phyloP scores from a whole-genome alignment of 2,797 vertebrate species.

The Sebastes itinus region DNA sequence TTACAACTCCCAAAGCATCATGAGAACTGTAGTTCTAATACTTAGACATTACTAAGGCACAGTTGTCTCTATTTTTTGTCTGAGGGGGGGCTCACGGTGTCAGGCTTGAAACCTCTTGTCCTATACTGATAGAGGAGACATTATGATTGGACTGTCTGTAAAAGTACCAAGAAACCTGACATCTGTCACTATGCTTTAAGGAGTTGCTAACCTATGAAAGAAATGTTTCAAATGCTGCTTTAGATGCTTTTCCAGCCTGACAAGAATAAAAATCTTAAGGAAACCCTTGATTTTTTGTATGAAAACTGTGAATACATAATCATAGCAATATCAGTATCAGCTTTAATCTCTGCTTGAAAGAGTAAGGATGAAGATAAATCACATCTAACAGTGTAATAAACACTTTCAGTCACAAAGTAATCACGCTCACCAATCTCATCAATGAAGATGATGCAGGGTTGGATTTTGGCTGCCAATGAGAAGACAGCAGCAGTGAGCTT shows the following conservation, averaged over 20 bases:
- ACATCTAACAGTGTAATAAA: neutral
- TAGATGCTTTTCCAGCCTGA: neutral
- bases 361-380: neutral
- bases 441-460: conserved; percentile 88
- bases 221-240: neutral
- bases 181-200: neutral
- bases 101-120: neutral
- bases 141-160: neutral
- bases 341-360: neutral
- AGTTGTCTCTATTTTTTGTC: neutral
- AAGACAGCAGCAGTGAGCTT: conserved; percentile 87
- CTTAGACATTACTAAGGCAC: too few relatives aligned
- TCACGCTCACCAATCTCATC: conserved; percentile 84
- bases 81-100: neutral
- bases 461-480: conserved; percentile 85
- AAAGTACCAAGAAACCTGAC: neutral
- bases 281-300: neutral
- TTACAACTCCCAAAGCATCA: neutral
- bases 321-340: neutral
- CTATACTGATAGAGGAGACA: neutral
- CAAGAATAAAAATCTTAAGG: neutral
- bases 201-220: neutral
- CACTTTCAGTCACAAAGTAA: neutral
- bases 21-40: too few relatives aligned
- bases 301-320: neutral